phyloP scores from a whole-genome alignment of 2,888 invertebrate species.

The Apamea sordens region DNA sequence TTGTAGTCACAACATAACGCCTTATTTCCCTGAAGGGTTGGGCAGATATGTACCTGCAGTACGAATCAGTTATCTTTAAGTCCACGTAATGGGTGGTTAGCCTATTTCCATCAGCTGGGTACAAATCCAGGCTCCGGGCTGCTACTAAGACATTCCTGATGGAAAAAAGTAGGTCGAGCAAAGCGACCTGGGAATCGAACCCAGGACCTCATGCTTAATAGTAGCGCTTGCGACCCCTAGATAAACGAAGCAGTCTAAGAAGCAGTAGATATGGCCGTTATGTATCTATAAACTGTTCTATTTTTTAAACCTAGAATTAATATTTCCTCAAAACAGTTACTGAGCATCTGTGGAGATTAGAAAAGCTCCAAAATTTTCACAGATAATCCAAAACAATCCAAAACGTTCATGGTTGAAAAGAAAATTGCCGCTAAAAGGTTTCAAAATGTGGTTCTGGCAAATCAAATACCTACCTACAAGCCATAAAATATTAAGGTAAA shows the following conservation, averaged over 20 bases:
- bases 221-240: neutral
- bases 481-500: conserved; percentile 11
- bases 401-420: neutral
- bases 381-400: too few species aligned
- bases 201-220: neutral
- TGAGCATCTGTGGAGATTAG: neutral
- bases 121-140: too few species aligned
- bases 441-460: neutral
- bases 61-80: neutral
- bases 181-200: neutral
- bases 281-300: neutral
- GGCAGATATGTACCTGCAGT: neutral
- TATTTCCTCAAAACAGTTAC: neutral
- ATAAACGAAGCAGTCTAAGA: neutral
- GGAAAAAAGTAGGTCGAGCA: neutral
- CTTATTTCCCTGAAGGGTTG: neutral
- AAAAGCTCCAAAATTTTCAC: neutral
- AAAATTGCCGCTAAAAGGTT: neutral
- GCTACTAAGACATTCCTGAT: neutral
- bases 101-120: neutral
- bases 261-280: neutral
- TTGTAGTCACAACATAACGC: neutral
- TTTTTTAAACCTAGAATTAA: conserved; percentile 7
- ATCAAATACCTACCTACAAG: neutral
- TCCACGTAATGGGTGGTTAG: neutral